Evolutionary conservation across 2,113 vertebrate species (phyloP).

Genomic region (Spermophilus dauricus): DNA sequence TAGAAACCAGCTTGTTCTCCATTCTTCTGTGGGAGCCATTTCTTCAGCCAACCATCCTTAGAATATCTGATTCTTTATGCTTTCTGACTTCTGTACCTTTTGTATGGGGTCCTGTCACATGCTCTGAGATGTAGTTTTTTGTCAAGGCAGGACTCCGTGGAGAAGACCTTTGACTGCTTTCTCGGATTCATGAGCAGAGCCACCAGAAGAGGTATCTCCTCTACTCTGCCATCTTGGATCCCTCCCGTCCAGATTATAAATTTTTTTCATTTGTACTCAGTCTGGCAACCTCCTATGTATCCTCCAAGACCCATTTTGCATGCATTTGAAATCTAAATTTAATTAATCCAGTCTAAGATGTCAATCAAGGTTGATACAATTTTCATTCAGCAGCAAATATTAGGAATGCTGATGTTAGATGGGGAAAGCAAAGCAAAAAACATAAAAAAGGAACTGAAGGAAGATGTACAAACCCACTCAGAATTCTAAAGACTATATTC

Average conservation of each 20-base stretch:
- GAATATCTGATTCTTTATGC: not conserved
- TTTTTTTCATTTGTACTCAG: not conserved
- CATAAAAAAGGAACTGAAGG: not conserved
- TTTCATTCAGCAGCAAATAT: slow-evolving; percentile 22
- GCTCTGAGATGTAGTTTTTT: too few species aligned
- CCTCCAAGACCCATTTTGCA: not conserved
- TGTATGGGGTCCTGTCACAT: too few species aligned
- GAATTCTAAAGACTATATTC: not conserved
- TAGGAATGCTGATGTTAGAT: not conserved
- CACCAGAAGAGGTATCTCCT: too few species aligned
- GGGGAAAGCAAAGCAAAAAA: not conserved
- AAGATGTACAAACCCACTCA: not conserved
- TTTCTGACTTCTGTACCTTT: not conserved
- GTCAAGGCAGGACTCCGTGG: too few species aligned
- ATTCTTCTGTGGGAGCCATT: not conserved
- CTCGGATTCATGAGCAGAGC: too few species aligned
- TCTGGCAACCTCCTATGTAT: not conserved
- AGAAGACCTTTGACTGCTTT: too few species aligned
- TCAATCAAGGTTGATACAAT: not conserved
- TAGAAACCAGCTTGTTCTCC: not conserved
- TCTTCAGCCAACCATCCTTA: accelerated
- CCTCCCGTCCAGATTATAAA: not conserved
- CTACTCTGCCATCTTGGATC: too few species aligned
- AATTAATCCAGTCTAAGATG: not conserved
- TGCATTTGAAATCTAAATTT: not conserved